A percentile compares a stretch with the other conserved stretches of the same genome.
Conservation (phyloP, 2,113 vertebrate genomes). For the Chaetops frenatus region DNA sequence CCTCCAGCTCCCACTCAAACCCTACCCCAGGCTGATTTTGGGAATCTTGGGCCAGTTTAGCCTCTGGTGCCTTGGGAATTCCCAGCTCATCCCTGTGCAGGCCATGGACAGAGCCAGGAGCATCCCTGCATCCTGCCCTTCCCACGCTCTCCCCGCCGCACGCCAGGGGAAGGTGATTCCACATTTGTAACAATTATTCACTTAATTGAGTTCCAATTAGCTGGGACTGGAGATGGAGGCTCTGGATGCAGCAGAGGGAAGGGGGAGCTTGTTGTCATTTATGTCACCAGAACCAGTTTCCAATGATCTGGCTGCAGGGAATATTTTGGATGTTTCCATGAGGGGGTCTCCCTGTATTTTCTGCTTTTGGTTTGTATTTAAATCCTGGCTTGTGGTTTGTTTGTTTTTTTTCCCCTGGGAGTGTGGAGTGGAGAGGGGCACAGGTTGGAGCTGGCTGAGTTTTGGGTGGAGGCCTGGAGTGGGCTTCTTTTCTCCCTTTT, state of each 20-base stretch:
- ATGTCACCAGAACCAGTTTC: background rate
- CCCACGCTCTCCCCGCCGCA: background rate
- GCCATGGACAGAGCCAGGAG: background rate
- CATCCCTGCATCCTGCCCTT: background rate
- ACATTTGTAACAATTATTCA: constrained; percentile 76
- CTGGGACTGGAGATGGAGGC: constrained; percentile 34
- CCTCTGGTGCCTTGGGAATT: background rate
- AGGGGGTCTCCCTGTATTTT: background rate
- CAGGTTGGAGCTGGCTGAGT: background rate
- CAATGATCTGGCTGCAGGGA: background rate
- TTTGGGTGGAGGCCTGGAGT: background rate
- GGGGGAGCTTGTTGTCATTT: background rate
- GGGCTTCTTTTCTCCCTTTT: background rate
- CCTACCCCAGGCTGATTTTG: background rate
- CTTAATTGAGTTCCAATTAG: constrained; percentile 76
- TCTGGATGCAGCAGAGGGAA: background rate
- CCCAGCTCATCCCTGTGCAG: accelerated
- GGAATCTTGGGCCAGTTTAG: background rate
- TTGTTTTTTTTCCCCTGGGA: accelerated
- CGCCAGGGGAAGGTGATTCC: constrained; percentile 47
- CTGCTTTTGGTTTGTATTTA: background rate
- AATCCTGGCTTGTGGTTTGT: background rate
- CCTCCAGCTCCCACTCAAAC: accelerated
- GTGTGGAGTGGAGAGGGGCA: accelerated
- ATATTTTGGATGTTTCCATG: background rate